Evolutionary conservation across 2,888 invertebrate genomes (phyloP), one percentile per base, ranked within the genome.

Genomic region (Calliphora vomitoria): DNA sequence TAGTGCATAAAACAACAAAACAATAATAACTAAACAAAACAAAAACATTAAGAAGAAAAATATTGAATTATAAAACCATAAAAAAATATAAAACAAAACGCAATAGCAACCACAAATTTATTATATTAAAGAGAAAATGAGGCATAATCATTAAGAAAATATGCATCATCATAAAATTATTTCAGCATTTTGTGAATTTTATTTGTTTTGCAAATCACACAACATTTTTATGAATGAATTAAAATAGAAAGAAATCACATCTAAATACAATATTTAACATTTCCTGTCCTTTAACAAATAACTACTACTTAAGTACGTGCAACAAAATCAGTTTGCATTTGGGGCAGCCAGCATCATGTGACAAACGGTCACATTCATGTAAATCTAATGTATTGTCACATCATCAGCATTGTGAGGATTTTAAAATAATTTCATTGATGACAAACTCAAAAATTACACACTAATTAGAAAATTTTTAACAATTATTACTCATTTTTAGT

Each of bases 221-320:
- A 74, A 55, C 15, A 41, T 31, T 35, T 62, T 74, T 80, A 53
- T 85, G 75, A 80, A 80, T 85, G 74, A 80, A 80, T 74, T 55
- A 68, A 72, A 50, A 74, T 66, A 55, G 55, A 44, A 25, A 31
- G 47, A 38, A 62, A 79, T 15, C 41, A 50, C n/a, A 35, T 15
- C 74, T 1, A 25, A 25, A 25, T 25, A 25, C 25, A 25, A 25
- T 68, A 85, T 85, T 88, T 83, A 50, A 72, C 72, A 81, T 86
- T 86, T 88, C 88, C 88, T 64, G 83, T 81, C 47, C 53, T 60
- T 1, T 25, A 62, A 38, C 8, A 18, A 55, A 55, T 55, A 25
- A 10, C 25, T 25, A 25, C 25, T 25, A 25, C 1, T 1, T 25
- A 55, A 44, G n/a, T 71, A 53, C 38, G 18, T 47, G 66, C 55